Conservation (phyloP, 2,888 invertebrate genomes). For the Chorisops tibialis region DNA sequence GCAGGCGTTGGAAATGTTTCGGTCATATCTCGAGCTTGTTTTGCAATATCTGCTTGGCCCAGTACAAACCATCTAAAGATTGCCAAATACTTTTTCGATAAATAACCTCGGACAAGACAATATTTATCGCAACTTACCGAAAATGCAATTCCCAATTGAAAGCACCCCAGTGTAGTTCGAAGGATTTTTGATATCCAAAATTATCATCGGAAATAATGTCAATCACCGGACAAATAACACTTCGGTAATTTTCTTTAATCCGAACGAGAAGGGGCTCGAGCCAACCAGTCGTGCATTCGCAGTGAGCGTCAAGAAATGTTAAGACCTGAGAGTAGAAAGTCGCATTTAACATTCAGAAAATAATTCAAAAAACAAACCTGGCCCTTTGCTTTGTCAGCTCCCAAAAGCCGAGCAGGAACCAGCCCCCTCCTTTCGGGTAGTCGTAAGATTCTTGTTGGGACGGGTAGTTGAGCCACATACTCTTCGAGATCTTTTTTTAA, state of each 20-base stretch:
- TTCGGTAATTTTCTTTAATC: constrained; percentile 45
- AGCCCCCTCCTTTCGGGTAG: constrained; percentile 69
- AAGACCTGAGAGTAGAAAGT: constrained; percentile 48
- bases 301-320: constrained; percentile 97
- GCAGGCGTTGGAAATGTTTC: constrained; percentile 78
- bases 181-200: constrained; percentile 87
- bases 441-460: constrained; percentile 64
- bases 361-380: constrained; percentile 52
- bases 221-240: constrained; percentile 71
- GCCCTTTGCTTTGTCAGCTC: constrained; percentile 68
- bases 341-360: not conserved
- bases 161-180: constrained; percentile 94
- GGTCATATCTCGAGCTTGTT: constrained; percentile 70
- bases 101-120: not conserved
- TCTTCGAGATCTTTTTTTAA: constrained; percentile 63
- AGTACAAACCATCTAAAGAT: constrained; percentile 63
- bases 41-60: constrained; percentile 57
- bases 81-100: not conserved
- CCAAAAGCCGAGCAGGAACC: constrained; percentile 77
- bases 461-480: constrained; percentile 61
- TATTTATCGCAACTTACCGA: constrained; percentile 39
- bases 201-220: constrained; percentile 95
- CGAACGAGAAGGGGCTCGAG: constrained; percentile 69
- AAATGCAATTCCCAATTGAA: constrained; percentile 98
- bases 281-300: constrained; percentile 85